Evolutionary conservation across 2,797 vertebrate genomes (phyloP).

Genomic region (Urocyon cinereoargenteus): DNA sequence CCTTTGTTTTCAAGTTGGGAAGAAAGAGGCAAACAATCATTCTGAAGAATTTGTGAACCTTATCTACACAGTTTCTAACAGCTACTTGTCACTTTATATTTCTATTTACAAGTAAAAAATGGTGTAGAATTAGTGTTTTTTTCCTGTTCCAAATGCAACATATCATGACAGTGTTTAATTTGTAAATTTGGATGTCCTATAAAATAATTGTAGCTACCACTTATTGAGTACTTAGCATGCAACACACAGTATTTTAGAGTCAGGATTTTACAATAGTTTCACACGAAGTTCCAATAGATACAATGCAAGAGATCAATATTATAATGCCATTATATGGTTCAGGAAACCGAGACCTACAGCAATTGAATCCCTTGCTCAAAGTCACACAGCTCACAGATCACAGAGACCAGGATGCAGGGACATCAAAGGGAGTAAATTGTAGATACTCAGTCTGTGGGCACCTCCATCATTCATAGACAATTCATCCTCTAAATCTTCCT

Average conservation of each 20-base stretch:
- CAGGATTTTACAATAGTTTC: not conserved
- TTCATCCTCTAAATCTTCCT: not conserved
- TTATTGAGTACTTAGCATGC: not conserved
- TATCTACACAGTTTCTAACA: not conserved
- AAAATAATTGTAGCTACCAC: slow-evolving; percentile 12
- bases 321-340: not conserved
- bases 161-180: not conserved
- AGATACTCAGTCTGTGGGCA: not conserved
- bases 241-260: not conserved
- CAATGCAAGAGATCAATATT: not conserved
- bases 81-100: slow-evolving; percentile 9
- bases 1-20: slow-evolving; percentile 8
- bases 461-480: not conserved
- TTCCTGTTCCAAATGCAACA: slow-evolving; percentile 27
- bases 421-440: not conserved
- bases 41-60: slow-evolving; percentile 38
- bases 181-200: slow-evolving; percentile 32
- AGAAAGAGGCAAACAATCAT: not conserved
- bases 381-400: not conserved
- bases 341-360: not conserved
- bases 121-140: slow-evolving; percentile 8
- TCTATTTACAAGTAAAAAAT: slow-evolving; percentile 30
- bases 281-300: not conserved
- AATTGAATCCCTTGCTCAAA: not conserved
- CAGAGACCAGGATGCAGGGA: not conserved